phyloP scores from a whole-genome alignment of 2,888 invertebrate species.

The Erebia aethiops region DNA sequence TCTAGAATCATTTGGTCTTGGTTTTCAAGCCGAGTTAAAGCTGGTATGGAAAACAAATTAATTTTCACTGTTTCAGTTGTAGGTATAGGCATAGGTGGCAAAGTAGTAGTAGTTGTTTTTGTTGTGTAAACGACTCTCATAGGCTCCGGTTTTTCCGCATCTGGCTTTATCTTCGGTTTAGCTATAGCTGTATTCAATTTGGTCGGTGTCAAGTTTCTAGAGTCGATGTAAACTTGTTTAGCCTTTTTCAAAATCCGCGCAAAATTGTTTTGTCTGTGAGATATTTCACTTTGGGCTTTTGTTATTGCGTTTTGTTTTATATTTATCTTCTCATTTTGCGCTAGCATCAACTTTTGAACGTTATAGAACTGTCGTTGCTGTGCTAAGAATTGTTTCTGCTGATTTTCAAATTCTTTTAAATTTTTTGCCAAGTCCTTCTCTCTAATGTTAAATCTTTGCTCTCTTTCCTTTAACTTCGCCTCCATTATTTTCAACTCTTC shows the following conservation, averaged over 20 bases:
- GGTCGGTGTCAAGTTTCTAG: slow-evolving; percentile 41
- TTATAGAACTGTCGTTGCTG: slow-evolving; percentile 72
- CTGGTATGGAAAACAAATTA: slow-evolving; percentile 65
- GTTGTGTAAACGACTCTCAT: slow-evolving; percentile 9
- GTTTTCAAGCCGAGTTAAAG: slow-evolving; percentile 51
- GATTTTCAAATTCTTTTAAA: slow-evolving; percentile 64
- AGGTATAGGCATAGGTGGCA: slow-evolving; percentile 37
- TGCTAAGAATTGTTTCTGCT: slow-evolving; percentile 67
- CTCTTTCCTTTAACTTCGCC: slow-evolving; percentile 51
- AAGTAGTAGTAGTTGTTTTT: slow-evolving; percentile 35
- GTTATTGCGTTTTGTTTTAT: slow-evolving; percentile 65
- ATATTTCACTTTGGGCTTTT: slow-evolving; percentile 70
- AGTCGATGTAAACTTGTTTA: slow-evolving; percentile 59
- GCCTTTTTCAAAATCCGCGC: slow-evolving; percentile 68
- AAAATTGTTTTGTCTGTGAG: slow-evolving; percentile 69
- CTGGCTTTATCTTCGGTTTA: slow-evolving; percentile 26
- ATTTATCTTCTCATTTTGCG: slow-evolving; percentile 72
- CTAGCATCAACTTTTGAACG: slow-evolving; percentile 67
- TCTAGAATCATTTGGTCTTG: slow-evolving; percentile 66
- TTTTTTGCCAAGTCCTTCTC: slow-evolving; percentile 61
- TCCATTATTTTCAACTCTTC: slow-evolving; percentile 58
- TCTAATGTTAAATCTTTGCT: slow-evolving; percentile 54
- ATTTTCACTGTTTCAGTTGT: slow-evolving; percentile 66
- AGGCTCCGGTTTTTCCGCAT: slow-evolving; percentile 30
- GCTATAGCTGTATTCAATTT: slow-evolving; percentile 34